Evolutionary conservation across 2,888 invertebrate genomes (phyloP), one percentile per base, ranked within the genome.

Genomic region (Gastracanthus pulcherrimus): DNA sequence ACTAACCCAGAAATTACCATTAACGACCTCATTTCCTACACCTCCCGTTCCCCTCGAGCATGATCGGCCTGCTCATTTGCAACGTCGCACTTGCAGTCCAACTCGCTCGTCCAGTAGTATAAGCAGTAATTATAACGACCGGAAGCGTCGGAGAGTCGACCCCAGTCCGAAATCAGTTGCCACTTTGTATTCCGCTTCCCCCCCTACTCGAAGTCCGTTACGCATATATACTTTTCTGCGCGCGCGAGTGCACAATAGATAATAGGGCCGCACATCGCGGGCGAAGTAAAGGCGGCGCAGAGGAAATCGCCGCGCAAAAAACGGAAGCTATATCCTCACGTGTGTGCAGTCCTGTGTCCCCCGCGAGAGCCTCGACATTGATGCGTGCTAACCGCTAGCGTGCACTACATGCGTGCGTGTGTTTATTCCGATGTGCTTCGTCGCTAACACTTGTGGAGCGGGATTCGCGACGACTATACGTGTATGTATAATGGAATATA

Each of bases 121-220:
- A 55, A 16, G 26, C 7, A 23, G 51, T 76, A 78, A 78, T 78
- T 78, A 78, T 55, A 71, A 55, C 66, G 48, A 69, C 60, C 80
- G 80, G 75, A 80, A 80, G 75, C 31, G 41, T 1, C 55, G 55
- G 9, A 13, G 36, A 69, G 67, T n/a, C 48, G 74, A 64, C 23
- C 41, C 51, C 71, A 51, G 72, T 5, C 79, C 60, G 29, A 74
- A 79, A 80, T 80, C 74, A 80, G 79, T 66, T 60, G 74, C n/a
- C 26, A 74, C 79, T 79, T 80, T 74, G 79, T 80, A 62, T 55
- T 48, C 60, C n/a, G 13, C 19, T n/a, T 29, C 31, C 13, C 26
- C 29, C 58, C n/a, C 16, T 16, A 5, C 60, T 36, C 71, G 55
- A 71, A 19, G 34, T 31, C 69, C 69, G 69, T 69, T 69, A 69